Conservation (phyloP, 2,113 vertebrate species). For the Sclerurus mexicanus region DNA sequence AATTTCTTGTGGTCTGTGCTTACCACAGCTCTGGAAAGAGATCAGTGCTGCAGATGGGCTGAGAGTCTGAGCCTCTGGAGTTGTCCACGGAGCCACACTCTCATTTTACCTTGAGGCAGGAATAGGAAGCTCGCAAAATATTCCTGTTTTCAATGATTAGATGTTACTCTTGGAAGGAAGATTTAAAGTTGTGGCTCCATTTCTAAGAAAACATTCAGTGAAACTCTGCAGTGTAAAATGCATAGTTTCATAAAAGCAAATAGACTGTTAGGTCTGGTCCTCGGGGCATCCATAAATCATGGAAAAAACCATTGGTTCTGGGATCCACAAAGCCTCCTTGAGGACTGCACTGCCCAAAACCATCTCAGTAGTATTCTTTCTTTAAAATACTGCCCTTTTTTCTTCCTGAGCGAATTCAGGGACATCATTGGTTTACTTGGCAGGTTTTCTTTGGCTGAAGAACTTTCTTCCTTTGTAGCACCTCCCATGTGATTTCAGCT, state of each 20-base stretch:
- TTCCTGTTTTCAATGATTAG: neutral
- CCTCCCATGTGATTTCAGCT: neutral
- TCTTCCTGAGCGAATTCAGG: neutral
- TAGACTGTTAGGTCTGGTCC: rapidly evolving
- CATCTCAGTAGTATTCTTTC: neutral
- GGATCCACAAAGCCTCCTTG: neutral
- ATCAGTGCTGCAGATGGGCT: neutral
- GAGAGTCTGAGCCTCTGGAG: neutral
- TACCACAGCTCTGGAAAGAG: neutral
- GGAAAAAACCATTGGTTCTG: neutral
- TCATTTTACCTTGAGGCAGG: neutral
- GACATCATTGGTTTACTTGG: neutral
- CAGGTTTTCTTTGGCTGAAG: neutral
- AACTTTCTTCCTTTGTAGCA: neutral
- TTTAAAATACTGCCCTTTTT: neutral
- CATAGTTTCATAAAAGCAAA: neutral
- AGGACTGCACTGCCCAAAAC: neutral
- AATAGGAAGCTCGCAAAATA: neutral
- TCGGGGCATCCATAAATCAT: neutral
- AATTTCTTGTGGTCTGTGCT: conserved; percentile 3
- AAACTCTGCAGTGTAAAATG: neutral
- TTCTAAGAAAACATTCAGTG: neutral
- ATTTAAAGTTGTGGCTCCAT: neutral
- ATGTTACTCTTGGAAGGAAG: conserved; percentile 35
- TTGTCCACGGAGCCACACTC: neutral